These are phyloP conservation scores for Panurus biarmicus DNA, from an alignment of 2,113 vertebrate species.

Conservation along the genomic window DNA sequence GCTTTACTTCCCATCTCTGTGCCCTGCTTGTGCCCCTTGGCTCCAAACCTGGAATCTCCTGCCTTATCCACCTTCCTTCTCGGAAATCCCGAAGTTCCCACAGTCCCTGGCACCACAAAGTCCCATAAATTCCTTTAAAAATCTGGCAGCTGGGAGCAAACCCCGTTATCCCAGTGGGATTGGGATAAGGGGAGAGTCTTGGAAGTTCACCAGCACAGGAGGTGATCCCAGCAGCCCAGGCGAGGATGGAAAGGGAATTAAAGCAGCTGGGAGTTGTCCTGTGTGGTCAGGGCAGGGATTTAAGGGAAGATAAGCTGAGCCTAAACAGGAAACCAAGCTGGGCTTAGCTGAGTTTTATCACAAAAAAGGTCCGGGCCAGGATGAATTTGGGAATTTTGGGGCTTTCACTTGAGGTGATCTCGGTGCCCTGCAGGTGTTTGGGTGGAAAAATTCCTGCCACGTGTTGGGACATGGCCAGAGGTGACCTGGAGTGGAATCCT, in stretches of 20 bases:
- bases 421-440: rapidly evolving
- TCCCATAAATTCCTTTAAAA: not conserved
- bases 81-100: not conserved
- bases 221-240: not conserved
- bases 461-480: not conserved
- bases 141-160: not conserved
- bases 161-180: not conserved
- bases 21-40: not conserved
- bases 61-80: not conserved
- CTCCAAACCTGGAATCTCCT: not conserved
- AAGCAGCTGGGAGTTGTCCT: not conserved
- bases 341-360: not conserved
- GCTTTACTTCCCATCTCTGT: not conserved
- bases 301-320: not conserved
- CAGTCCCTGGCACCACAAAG: not conserved
- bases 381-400: not conserved
- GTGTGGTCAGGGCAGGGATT: not conserved
- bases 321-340: not conserved
- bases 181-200: not conserved
- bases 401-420: not conserved
- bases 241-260: not conserved
- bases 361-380: not conserved
- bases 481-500: not conserved
- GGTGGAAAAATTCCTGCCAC: not conserved
- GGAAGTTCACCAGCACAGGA: not conserved